Evolutionary conservation across 2,797 vertebrate species (phyloP).

Genomic region (Rhynchonycteris naso): DNA sequence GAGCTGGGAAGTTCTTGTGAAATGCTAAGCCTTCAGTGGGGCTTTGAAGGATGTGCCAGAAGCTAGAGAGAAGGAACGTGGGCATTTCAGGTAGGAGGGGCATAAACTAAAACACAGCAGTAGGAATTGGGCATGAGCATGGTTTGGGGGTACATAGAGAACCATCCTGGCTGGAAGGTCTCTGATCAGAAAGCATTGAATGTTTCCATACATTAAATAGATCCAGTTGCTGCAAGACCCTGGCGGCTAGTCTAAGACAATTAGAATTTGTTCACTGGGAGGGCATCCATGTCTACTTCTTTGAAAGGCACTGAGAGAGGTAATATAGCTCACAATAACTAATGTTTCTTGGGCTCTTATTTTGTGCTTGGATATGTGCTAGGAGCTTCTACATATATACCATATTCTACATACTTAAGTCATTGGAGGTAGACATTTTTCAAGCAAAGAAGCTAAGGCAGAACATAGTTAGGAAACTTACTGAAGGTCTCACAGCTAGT

Average conservation of each 20-base stretch:
- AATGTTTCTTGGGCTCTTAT: background rate
- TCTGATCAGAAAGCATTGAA: background rate
- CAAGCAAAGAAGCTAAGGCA: constrained; percentile 3
- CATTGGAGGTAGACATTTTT: background rate
- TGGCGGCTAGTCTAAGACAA: background rate
- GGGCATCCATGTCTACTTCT: background rate
- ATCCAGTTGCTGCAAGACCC: background rate
- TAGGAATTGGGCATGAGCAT: background rate
- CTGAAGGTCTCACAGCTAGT: background rate
- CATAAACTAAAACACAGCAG: background rate
- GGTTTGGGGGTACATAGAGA: background rate
- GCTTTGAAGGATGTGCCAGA: background rate
- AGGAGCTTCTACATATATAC: background rate
- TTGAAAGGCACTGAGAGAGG: background rate
- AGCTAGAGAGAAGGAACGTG: background rate
- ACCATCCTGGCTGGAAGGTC: background rate
- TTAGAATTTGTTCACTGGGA: background rate
- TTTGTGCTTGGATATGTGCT: background rate
- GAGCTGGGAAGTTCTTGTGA: background rate
- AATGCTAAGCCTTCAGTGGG: background rate
- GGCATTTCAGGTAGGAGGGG: background rate
- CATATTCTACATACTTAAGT: background rate
- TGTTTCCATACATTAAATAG: background rate
- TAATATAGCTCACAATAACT: background rate
- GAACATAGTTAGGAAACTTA: background rate